Conservation (phyloP, 2,797 vertebrate genomes). For the Tympanoctomys barrerae region DNA sequence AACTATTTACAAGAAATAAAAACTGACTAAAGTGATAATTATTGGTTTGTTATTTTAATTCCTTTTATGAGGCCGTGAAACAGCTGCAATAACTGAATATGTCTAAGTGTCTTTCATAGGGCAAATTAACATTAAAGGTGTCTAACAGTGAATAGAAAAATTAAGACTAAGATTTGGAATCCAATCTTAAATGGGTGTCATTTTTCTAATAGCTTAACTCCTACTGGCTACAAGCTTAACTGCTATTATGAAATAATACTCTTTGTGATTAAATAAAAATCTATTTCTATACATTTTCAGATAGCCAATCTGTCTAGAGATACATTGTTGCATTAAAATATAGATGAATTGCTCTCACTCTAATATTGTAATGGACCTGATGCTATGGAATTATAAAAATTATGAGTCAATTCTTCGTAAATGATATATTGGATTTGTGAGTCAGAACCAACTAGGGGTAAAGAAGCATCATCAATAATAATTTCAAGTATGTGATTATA, state of each 20-base stretch:
- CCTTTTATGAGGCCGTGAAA: background rate
- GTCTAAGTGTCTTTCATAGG: background rate
- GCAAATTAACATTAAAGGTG: background rate
- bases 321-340: background rate
- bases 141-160: background rate
- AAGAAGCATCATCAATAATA: background rate
- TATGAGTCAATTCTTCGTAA: background rate
- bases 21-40: background rate
- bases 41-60: background rate
- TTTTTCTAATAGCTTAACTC: background rate
- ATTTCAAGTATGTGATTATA: background rate
- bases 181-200: background rate
- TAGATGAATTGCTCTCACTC: background rate
- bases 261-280: background rate
- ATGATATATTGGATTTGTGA: background rate
- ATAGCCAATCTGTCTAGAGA: background rate
- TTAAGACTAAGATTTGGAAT: background rate
- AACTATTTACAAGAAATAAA: background rate
- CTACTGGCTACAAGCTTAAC: background rate
- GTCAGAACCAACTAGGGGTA: background rate
- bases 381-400: background rate
- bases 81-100: background rate
- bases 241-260: background rate
- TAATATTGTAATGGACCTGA: background rate
- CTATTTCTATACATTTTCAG: background rate